Conservation (phyloP, 2,888 invertebrate species). For the Lepetodrilus schrolli region DNA sequence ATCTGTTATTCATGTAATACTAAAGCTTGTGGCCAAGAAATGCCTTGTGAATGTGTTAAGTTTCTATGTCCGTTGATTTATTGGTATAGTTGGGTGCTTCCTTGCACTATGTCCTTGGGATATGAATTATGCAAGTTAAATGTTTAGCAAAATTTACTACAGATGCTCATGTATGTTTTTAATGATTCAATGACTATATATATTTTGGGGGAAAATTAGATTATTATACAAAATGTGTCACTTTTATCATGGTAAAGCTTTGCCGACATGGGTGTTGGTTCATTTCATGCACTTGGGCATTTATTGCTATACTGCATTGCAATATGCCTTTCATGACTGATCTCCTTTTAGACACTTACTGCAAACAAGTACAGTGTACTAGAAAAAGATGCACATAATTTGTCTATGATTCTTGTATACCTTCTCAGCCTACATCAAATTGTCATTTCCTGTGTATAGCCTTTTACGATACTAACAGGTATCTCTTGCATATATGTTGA, state of each 20-base stretch:
- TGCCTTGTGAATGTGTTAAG: too few species aligned
- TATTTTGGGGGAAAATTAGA: not conserved
- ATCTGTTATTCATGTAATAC: too few species aligned
- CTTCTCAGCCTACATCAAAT: not conserved
- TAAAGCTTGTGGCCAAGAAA: too few species aligned
- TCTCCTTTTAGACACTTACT: not conserved
- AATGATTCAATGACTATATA: not conserved
- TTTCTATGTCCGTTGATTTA: too few species aligned
- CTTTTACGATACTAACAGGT: conserved; percentile 3
- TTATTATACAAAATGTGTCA: not conserved
- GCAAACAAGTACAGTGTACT: not conserved
- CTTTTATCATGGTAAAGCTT: not conserved
- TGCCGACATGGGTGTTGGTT: not conserved
- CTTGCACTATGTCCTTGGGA: not conserved
- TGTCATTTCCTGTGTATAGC: not conserved
- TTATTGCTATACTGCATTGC: not conserved
- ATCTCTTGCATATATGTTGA: not conserved
- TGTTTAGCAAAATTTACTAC: not conserved
- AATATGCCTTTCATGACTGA: not conserved
- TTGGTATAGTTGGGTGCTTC: conserved; percentile 20
- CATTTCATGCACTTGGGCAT: not conserved
- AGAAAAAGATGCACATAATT: conserved; percentile 11
- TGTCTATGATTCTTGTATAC: not conserved
- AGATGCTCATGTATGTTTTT: conserved; percentile 22
- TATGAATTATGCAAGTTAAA: not conserved